These are phyloP conservation scores for Tichodroma muraria DNA, from an alignment of 2,113 vertebrate genomes.

Conservation along the genomic window DNA sequence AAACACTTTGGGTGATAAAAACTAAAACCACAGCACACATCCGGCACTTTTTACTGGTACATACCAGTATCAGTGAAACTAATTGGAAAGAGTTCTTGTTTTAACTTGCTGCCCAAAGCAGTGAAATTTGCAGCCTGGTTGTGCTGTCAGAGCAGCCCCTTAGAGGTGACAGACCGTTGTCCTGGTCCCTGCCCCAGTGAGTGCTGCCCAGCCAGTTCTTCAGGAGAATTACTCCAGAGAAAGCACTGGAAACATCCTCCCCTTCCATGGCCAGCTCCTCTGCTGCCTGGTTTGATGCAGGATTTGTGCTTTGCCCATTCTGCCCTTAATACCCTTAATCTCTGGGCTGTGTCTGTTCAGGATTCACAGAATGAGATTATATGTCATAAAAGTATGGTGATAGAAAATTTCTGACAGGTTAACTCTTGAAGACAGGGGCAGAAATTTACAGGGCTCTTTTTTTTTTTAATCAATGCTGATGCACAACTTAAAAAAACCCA, in stretches of 20 bases:
- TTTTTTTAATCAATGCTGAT: not conserved
- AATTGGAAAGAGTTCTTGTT: not conserved
- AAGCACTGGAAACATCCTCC: not conserved
- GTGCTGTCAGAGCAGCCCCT: not conserved
- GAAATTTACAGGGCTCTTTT: not conserved
- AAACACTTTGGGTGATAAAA: not conserved
- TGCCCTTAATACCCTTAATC: conserved; percentile 24
- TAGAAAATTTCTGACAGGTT: not conserved
- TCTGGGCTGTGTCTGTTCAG: not conserved
- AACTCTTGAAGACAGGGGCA: not conserved
- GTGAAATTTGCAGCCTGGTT: not conserved
- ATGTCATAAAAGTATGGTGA: not conserved
- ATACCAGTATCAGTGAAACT: not conserved
- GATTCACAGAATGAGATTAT: not conserved
- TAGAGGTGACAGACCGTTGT: rapidly evolving
- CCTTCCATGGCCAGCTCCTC: not conserved
- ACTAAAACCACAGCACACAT: not conserved
- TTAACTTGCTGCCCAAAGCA: not conserved
- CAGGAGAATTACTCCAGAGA: not conserved
- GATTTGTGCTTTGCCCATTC: not conserved
- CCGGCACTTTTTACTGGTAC: not conserved
- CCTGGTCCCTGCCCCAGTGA: not conserved
- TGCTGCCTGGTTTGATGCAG: not conserved
- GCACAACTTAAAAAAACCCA: not conserved
- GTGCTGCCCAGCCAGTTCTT: not conserved